Base-by-base conservation (phyloP, 2,888 invertebrate species). In the Drosophila prostipennis region DNA sequence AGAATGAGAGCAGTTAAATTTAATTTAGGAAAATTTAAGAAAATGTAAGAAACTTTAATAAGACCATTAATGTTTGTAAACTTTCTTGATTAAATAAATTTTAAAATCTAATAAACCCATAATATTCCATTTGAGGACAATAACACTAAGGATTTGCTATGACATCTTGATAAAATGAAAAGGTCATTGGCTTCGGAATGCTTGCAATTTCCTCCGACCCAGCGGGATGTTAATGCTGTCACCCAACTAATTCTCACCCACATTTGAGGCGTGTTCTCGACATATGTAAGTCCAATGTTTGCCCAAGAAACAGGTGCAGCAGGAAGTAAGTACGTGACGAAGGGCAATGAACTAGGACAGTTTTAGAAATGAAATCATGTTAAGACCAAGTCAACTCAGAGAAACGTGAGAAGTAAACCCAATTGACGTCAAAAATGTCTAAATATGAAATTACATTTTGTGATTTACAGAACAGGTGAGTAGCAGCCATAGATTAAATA, bases 321-420 rank as follows among this genome's bases (percentile, higher is more conserved):
- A 54, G 64, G 64, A 65, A 39, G 32, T 39, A 32, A 5, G 13
- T 26, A 65, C 65, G 65, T 65, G 64, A n/a, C 34, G 14, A n/a
- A 13, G 67, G 34, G 37, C 64, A 65, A 34, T 34, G 67, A 54
- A 54, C 65, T 36, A 37, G 37, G 67, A 54, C 46, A 43, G 16
- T 6, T 32, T n/a, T 11, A 34, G 37, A 10, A 48, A 11, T 11
- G 39, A 32, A 61, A 46, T 16, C 42, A 23, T 42, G 56, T 2
- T 6, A 42, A 32, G 23, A 10, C 34, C 46, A 10, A 10, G 46
- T 11, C 6, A 16, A 6, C 46, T 13, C 16, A 1, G 16, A 13
- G 16, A 1, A 19, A 48, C 7, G 16, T 48, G 11, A 34, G 16
- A 16, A 8, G 14, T 7, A 14, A 46, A n/a, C 6, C 26, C 14